Conservation (phyloP, 2,888 invertebrate species). For the Microplitis deprimator region DNA sequence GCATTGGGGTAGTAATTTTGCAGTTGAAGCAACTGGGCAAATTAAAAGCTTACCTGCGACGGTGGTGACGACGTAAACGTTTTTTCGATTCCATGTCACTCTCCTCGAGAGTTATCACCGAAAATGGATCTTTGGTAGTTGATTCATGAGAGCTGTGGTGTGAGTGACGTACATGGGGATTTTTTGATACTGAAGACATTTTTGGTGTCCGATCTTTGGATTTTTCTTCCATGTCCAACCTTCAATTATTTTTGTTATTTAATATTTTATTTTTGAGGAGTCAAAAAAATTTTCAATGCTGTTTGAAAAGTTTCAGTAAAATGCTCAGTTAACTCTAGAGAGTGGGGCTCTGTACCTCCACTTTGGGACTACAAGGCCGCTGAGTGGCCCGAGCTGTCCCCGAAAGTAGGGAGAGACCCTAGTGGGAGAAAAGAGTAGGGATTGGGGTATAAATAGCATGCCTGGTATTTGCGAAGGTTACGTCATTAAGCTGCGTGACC, state of each 20-base stretch:
- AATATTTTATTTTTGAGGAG: too few relatives aligned
- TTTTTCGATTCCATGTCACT: conserved; percentile 39
- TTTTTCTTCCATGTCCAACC: conserved; percentile 44
- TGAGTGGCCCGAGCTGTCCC: neutral
- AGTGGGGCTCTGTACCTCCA: neutral
- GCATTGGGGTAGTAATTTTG: conserved; percentile 29
- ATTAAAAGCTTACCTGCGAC: conserved; percentile 54
- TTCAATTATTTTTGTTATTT: conserved; percentile 20
- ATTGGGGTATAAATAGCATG: neutral
- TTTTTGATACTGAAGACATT: conserved; percentile 7
- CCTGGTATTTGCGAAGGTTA: too few relatives aligned
- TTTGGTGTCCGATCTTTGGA: conserved; percentile 18
- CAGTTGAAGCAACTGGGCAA: conserved; percentile 16
- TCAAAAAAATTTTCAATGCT: neutral
- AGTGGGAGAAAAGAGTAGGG: neutral
- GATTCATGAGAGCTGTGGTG: conserved; percentile 43
- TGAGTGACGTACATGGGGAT: conserved; percentile 52
- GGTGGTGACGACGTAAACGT: conserved; percentile 63
- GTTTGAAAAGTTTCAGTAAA: neutral
- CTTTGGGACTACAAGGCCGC: neutral
- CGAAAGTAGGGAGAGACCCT: neutral
- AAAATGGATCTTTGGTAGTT: conserved; percentile 41
- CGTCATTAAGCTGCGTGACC: too few relatives aligned
- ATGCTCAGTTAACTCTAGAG: neutral
- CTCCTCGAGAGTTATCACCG: conserved; percentile 44